These are phyloP conservation scores for Drosophila pseudotalamancana DNA, from an alignment of 2,888 invertebrate genomes.

Conservation along the genomic window DNA sequence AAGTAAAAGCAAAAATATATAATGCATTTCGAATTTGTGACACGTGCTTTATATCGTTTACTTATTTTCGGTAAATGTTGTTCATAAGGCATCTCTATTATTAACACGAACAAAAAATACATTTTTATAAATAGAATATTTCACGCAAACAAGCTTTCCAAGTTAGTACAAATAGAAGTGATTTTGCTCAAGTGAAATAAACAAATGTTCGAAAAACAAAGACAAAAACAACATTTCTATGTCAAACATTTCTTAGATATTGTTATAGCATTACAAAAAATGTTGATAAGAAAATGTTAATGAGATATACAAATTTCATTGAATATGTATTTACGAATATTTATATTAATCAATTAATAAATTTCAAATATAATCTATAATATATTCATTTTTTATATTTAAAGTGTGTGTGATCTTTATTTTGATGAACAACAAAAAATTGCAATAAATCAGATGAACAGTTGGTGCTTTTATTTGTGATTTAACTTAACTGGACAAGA, in stretches of 20 bases:
- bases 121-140: slow-evolving; percentile 56
- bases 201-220: slow-evolving; percentile 9
- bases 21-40: slow-evolving; percentile 8
- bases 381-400: not conserved
- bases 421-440: not conserved
- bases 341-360: not conserved
- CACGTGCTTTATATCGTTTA: slow-evolving; percentile 45
- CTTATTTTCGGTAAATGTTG: slow-evolving; percentile 25
- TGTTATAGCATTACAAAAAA: too few species aligned
- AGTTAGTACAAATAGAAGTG: slow-evolving; percentile 31
- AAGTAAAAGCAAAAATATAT: too few species aligned
- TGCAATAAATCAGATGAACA: slow-evolving; percentile 6
- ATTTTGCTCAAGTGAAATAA: slow-evolving; percentile 13
- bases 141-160: slow-evolving; percentile 15
- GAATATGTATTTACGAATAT: not conserved
- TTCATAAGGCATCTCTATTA: slow-evolving; percentile 34
- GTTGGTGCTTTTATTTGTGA: not conserved
- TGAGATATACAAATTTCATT: too few species aligned
- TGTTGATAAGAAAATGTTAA: too few species aligned
- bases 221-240: not conserved
- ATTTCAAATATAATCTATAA: not conserved
- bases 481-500: not conserved
- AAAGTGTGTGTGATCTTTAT: not conserved
- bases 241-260: not conserved
- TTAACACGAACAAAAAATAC: slow-evolving; percentile 45